A percentile compares a stretch with the other conserved stretches of the same genome.
Evolutionary conservation across 2,888 invertebrate genomes (phyloP).

Genomic region (Nemotelus pantherinus): DNA sequence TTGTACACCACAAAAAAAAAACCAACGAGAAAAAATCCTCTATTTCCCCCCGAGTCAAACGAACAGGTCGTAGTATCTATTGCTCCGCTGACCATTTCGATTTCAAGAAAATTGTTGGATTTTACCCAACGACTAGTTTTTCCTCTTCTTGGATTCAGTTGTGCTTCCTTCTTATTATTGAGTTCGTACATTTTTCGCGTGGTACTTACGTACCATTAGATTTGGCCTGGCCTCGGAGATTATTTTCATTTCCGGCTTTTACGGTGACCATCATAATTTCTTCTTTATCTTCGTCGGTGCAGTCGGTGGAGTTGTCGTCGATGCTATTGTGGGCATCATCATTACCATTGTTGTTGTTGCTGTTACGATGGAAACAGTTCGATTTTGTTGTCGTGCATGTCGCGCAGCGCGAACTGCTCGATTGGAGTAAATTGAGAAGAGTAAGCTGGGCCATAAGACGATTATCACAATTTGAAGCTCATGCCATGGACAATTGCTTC

Average conservation of each 20-base stretch:
- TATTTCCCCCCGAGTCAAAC: too few species aligned
- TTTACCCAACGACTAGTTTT: background rate
- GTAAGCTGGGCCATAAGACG: background rate
- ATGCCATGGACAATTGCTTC: constrained; percentile 34
- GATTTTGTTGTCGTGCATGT: too few species aligned
- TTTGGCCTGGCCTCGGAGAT: background rate
- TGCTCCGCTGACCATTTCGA: background rate
- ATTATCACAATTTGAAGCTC: constrained; percentile 36
- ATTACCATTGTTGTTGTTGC: background rate
- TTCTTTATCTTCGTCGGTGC: background rate
- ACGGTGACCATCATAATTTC: constrained; percentile 36
- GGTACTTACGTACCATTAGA: constrained; percentile 8
- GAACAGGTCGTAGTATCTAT: too few species aligned
- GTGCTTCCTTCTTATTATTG: too few species aligned
- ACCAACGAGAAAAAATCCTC: too few species aligned
- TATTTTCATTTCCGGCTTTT: constrained; percentile 38
- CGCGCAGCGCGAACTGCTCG: too few species aligned
- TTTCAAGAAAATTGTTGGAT: constrained; percentile 3
- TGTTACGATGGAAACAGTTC: too few species aligned
- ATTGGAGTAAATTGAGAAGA: constrained; percentile 10
- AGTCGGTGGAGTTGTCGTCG: background rate
- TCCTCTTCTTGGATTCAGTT: background rate
- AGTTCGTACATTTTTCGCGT: constrained; percentile 9
- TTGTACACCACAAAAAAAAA: too few species aligned
- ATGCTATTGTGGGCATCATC: background rate